phyloP scores from a whole-genome alignment of 2,797 vertebrate genomes.

The Melanogrammus aeglefinus region DNA sequence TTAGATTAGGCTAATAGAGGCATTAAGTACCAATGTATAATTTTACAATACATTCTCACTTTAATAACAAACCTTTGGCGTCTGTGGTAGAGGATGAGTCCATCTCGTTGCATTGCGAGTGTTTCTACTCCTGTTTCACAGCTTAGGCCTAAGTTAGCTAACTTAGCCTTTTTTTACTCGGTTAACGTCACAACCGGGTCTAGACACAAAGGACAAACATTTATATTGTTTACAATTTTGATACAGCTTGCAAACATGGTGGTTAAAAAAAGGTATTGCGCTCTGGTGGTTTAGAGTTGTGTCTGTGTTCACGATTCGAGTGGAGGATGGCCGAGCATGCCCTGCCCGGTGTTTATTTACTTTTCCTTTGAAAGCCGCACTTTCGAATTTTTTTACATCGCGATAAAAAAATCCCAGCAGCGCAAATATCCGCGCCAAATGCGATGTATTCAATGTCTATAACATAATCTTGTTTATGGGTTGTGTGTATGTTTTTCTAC shows the following conservation, averaged over 20 bases:
- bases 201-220: neutral
- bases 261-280: neutral
- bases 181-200: slow-evolving; percentile 16
- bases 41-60: neutral
- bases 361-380: slow-evolving; percentile 25
- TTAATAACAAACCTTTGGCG: slow-evolving; percentile 35
- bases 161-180: slow-evolving; percentile 23
- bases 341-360: slow-evolving; percentile 38
- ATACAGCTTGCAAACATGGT: neutral
- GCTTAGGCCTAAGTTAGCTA: slow-evolving; percentile 15
- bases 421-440: neutral
- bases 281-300: neutral
- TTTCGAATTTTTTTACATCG: slow-evolving; percentile 38
- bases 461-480: neutral
- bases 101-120: slow-evolving; percentile 37
- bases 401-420: neutral
- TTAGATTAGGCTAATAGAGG: neutral
- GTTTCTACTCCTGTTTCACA: slow-evolving; percentile 7
- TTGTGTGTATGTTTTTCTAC: neutral
- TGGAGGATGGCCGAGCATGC: neutral
- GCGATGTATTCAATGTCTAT: neutral
- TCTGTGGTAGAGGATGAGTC: slow-evolving; percentile 41
- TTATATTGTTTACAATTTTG: neutral
- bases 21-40: neutral
- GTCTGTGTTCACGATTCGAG: neutral